Evolutionary conservation across 2,888 invertebrate genomes (phyloP).

Genomic region (Lasioglossum oenotherae): DNA sequence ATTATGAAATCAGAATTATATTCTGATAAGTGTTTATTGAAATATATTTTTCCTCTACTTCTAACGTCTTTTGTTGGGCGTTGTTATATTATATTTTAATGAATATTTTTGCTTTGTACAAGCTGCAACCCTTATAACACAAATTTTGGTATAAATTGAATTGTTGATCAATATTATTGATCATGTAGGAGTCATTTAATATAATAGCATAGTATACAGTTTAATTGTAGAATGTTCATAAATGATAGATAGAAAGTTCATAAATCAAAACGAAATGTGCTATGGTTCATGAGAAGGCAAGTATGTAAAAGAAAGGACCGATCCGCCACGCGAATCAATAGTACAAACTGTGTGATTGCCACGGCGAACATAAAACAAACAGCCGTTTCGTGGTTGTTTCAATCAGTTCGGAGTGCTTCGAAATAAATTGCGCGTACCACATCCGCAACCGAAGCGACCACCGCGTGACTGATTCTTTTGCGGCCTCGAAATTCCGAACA

Average conservation of each 20-base stretch:
- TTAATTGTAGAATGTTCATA: background rate
- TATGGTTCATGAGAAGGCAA: background rate
- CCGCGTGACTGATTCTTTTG: conserved; percentile 40
- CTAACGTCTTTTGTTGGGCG: background rate
- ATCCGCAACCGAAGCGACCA: conserved; percentile 30
- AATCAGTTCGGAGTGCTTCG: conserved; percentile 48
- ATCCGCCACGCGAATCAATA: background rate
- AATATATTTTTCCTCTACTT: background rate
- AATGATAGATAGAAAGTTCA: too few relatives aligned
- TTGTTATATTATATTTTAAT: too few relatives aligned
- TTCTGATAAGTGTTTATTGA: background rate
- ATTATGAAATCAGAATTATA: background rate
- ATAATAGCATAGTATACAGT: background rate
- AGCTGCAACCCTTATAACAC: background rate
- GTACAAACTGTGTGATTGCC: background rate
- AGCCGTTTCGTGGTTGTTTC: conserved; percentile 48
- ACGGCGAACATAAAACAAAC: conserved; percentile 12
- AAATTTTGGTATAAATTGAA: background rate
- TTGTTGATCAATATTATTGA: background rate
- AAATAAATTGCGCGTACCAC: conserved; percentile 54
- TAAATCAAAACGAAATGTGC: background rate
- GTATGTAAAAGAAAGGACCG: background rate
- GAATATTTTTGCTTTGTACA: background rate
- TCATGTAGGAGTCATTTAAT: background rate
- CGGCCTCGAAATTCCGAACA: conserved; percentile 34